Evolutionary conservation across 1,140 invertebrate species (phyloP), one percentile per base, ranked within the genome.

Genomic region (Drusus annulatus): DNA sequence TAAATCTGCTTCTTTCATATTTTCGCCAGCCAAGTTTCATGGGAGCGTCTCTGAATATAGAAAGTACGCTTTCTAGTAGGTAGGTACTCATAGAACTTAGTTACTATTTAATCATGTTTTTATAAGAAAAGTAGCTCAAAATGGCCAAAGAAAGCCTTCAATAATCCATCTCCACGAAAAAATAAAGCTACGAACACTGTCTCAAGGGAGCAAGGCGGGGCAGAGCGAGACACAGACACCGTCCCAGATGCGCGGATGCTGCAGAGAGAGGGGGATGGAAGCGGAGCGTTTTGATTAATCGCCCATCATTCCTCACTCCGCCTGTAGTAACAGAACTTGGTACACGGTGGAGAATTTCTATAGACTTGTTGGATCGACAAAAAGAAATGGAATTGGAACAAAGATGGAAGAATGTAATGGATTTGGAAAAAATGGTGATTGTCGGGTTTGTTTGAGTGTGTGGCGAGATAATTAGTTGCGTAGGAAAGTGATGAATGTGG

Each of bases 231-330:
- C 1, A 51, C 17, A 63, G 13, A 7, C 50, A 78, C 21, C 31
- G 54, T 54, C 15, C 51, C 71, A 31, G 28, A 31, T 63, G 60
- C 15, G 36, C 0, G 36, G 36, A 65, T 21, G 31, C 17, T 50
- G 51, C 23, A 7, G 60, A 51, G 6, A 17, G 31, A 78, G 13
- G 31, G 10, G 60, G 76, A 74, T 23, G 45, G 60, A 23, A 25
- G 19, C n/a, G 68, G 6, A 52, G 87, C 89, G 89, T 89, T 90
- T 90, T 90, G 89, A 90, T 90, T 89, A 90, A 90, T 90, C 87
- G 84, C 84, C 81, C 86, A 88, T 86, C 87, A 90, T 90, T 90
- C 87, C 88, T 90, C 89, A 90, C 82, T 79, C 82, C 19, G 79
- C 69, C 58, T 62, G 76, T 62, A 62, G 78, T 17, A 76, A 51